Percentiles rank a stretch among this genome's conserved stretches.
Conservation (phyloP, 2,888 invertebrate genomes). For the Panzeria rudis region DNA sequence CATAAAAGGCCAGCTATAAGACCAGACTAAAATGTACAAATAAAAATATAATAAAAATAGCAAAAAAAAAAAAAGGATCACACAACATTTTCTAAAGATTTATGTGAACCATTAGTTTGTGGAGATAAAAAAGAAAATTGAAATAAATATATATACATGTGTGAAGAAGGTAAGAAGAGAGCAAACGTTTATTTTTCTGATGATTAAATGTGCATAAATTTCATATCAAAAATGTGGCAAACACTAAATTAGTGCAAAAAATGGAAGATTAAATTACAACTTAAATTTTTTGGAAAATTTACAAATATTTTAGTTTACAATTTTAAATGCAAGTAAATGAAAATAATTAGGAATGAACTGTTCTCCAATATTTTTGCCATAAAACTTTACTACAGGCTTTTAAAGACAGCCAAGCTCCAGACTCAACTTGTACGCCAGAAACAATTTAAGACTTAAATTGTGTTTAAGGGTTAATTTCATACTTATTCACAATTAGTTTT, state of each 20-base stretch:
- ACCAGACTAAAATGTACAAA: constrained; percentile 18
- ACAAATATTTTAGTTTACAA: too few relatives aligned
- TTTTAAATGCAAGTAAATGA: too few relatives aligned
- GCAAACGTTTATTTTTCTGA: constrained; percentile 17
- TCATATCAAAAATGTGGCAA: not conserved
- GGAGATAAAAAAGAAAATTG: constrained; percentile 5
- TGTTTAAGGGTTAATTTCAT: too few relatives aligned
- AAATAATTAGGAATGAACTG: too few relatives aligned
- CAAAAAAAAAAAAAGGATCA: constrained; percentile 17
- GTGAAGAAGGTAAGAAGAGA: not conserved
- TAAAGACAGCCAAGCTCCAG: too few relatives aligned
- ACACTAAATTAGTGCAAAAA: not conserved
- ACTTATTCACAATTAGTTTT: too few relatives aligned
- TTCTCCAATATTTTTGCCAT: too few relatives aligned
- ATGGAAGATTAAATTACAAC: not conserved
- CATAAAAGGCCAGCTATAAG: constrained; percentile 25
- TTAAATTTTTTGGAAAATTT: not conserved
- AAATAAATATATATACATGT: not conserved
- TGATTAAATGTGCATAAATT: constrained; percentile 36
- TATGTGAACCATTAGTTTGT: constrained; percentile 54
- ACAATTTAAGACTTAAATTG: too few relatives aligned
- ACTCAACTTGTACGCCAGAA: too few relatives aligned
- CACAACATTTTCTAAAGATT: constrained; percentile 45
- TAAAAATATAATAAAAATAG: not conserved
- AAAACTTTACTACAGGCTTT: too few relatives aligned